These are phyloP conservation scores for Hapalemur alaotrensis DNA, from an alignment of 2,797 vertebrate genomes.

Conservation along the genomic window DNA sequence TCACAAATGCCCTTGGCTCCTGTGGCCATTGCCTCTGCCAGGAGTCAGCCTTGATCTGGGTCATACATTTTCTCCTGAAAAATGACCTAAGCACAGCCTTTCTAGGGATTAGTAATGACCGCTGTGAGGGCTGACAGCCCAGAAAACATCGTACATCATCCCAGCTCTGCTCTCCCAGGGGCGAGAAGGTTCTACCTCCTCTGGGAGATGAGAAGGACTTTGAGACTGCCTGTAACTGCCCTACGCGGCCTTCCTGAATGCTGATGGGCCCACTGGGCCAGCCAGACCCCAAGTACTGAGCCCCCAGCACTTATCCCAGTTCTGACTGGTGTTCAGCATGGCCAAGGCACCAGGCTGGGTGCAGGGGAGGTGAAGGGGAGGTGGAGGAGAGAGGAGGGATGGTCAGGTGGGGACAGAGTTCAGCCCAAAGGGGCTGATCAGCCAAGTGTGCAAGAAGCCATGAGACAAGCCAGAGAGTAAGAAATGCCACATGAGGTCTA, in stretches of 20 bases:
- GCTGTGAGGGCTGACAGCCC: neutral
- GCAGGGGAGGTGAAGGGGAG: no score
- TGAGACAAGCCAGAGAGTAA: neutral
- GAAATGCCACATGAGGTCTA: neutral
- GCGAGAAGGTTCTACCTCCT: neutral
- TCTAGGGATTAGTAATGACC: neutral
- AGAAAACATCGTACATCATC: neutral
- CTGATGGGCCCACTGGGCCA: neutral
- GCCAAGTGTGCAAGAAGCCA: neutral
- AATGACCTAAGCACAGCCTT: neutral
- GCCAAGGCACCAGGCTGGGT: neutral
- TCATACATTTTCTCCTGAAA: neutral
- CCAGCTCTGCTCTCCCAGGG: neutral
- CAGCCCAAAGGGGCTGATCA: neutral
- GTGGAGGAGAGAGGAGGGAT: neutral
- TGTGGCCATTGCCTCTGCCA: neutral
- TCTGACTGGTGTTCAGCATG: neutral
- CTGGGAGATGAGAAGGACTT: neutral
- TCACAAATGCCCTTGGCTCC: slow-evolving; percentile 16
- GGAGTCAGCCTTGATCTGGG: neutral
- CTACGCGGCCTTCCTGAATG: neutral
- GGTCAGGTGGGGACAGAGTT: neutral
- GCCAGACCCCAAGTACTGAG: neutral
- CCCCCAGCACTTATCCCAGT: neutral
- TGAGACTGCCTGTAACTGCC: neutral